Evolutionary conservation across 2,113 vertebrate species (phyloP), one percentile per base, ranked within the genome.

Genomic region (Anser cygnoides): DNA sequence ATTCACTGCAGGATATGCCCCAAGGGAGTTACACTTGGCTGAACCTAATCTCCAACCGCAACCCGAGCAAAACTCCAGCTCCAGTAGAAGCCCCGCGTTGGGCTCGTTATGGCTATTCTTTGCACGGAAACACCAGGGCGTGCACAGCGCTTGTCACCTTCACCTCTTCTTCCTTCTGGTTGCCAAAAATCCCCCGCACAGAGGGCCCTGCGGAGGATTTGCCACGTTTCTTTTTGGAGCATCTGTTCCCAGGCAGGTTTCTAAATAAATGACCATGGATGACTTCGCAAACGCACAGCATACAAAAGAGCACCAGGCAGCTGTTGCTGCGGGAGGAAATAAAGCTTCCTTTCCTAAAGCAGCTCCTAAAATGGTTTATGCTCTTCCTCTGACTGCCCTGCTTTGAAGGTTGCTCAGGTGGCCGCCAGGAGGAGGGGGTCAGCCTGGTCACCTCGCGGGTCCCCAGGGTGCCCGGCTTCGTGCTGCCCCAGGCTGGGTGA

Each of bases 161-260:
- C 29, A 61, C 37, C 43, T 65, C 17, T 84, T 50, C 16, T 5
- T 70, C 28, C 23, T 58, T 46, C 68, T 58, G 15, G 14, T 25
- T 72, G 76, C 63, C 62, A 84, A 57, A 67, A 87, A 6, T 25
- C n/a, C 46, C 22, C 66, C 67, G 12, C 29, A 61, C 63, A 41
- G 13, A 21, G 39, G 21, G 12, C 19, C 72, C 43, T 0, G 0
- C 0, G 0, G 61, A 55, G 37, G 73, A 55, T 73, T 75, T 49
- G 19, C 66, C 43, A 21, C 1, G 0, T 85, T 89, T 68, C 61
- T 44, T 49, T 9, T 17, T 0, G 0, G 28, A 83, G 72, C 76
- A 92, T 91, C 87, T 93, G 85, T 28, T 88, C 65, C 77, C 62
- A 11, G 0, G 70, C 46, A 50, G 70, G n/a, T 65, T 80, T 77